A percentile compares a stretch with the other conserved stretches of the same genome.
Conservation (phyloP, 1,140 invertebrate species). For the Trinorchestia longiramus region DNA sequence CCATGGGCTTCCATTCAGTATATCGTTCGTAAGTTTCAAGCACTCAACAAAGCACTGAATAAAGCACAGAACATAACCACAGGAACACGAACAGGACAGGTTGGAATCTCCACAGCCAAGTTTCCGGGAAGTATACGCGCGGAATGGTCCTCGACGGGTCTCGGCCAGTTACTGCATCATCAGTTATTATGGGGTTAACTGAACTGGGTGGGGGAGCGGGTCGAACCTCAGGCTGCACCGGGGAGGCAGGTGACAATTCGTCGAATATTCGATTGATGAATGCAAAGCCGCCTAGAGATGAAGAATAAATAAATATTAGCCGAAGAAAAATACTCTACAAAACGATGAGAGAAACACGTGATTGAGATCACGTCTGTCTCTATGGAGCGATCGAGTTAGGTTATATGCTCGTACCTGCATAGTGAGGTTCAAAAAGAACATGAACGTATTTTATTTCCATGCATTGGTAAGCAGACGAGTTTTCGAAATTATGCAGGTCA, state of each 20-base stretch:
- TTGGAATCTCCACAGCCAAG: slow-evolving; percentile 38
- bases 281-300: not conserved
- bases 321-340: not conserved
- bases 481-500: no score
- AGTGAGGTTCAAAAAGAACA: no score
- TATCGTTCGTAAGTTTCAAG: not conserved
- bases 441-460: no score
- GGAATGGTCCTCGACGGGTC: not conserved
- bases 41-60: not conserved
- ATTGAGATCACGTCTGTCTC: not conserved
- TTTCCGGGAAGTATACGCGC: slow-evolving; percentile 52
- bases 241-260: not conserved
- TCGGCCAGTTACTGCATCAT: not conserved
- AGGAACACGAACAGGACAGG: not conserved
- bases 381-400: not conserved
- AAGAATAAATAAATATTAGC: not conserved
- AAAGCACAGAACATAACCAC: no score
- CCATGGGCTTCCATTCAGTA: not conserved
- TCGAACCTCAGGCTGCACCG: not conserved
- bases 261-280: not conserved
- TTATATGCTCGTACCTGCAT: no score
- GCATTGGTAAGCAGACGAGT: no score
- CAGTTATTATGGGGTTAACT: not conserved
- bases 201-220: not conserved
- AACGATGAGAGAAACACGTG: not conserved